phyloP scores from a whole-genome alignment of 2,888 invertebrate species.

The Perizoma flavofasciatum region DNA sequence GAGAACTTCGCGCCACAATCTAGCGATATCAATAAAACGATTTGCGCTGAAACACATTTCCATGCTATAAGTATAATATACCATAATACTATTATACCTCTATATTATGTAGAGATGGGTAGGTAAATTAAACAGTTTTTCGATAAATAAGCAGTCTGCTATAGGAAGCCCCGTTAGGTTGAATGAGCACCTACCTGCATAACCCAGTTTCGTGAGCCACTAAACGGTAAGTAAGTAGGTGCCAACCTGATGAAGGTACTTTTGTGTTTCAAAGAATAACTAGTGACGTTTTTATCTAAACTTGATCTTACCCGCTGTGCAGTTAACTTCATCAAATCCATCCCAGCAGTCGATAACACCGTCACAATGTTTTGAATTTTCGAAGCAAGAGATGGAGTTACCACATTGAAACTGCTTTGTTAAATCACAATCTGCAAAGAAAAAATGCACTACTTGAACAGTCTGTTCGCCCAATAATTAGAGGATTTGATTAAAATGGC shows the following conservation, averaged over 20 bases:
- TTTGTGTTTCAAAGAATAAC: constrained; percentile 43
- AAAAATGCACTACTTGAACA: too few species aligned
- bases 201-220: constrained; percentile 61
- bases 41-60: constrained; percentile 7
- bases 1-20: too few species aligned
- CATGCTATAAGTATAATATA: constrained; percentile 8
- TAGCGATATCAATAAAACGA: not conserved
- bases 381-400: constrained; percentile 88
- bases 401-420: constrained; percentile 89
- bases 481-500: too few species aligned
- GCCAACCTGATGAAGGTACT: constrained; percentile 36
- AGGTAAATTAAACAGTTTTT: constrained; percentile 34
- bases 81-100: not conserved
- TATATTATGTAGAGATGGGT: too few species aligned
- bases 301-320: constrained; percentile 83
- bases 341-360: constrained; percentile 91
- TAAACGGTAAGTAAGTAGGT: constrained; percentile 50
- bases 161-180: constrained; percentile 64
- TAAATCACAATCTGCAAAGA: constrained; percentile 85
- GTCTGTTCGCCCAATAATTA: too few species aligned
- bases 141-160: constrained; percentile 48
- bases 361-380: constrained; percentile 87
- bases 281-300: not conserved
- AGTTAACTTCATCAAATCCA: constrained; percentile 89
- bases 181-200: constrained; percentile 57